Base-by-base conservation (phyloP, 2,797 vertebrate genomes). In the Micrastur ruficollis region DNA sequence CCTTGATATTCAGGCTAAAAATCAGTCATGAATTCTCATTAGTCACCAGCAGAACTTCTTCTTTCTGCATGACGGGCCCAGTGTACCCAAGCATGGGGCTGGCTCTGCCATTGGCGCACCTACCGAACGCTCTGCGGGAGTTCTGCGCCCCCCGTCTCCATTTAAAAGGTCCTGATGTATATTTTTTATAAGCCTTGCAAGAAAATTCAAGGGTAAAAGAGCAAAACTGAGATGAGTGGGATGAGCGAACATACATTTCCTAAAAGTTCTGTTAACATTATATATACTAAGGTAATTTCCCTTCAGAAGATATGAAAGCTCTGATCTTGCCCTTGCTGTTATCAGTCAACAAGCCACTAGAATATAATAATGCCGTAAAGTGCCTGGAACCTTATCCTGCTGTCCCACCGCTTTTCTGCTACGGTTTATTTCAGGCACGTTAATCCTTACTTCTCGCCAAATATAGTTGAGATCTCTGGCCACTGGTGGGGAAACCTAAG, bases 1-100 rank as follows among this genome's bases (percentile, higher is more conserved):
- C 68, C 79, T 81, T 71, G 36, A 97, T 96, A 96, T 80, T 95
- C 73, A 61, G 62, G 58, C 86, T 92, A 96, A 94, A 97, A 94
- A 83, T 93, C 47, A 89, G 72, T 80, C 32, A 67, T 84, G 67
- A 93, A 94, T 95, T 96, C 81, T 95, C 80, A 90, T 94, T 96
- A 95, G 94, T 94, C 92, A 91, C 58, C 83, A 96, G 46, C 53
- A 42, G 70, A 92, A 73, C 15, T 68, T 94, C 90, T 97, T 96
- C 40, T 93, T 97, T 94, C 89, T 96, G 55, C 95, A 97, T 96
- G 71, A 81, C 36, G 76, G 80, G 29, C 59, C 70, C 59, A 81
- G 34, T 70, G n/a, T n/a, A 92, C 73, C 53, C 81, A 94, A 94
- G 15, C 59, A 40, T 86, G 94, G 93, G 87, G 91, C 29, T 73